Evolutionary conservation across 2,113 vertebrate species (phyloP).

Genomic region (Sinocyclocheilus anshuiensis): DNA sequence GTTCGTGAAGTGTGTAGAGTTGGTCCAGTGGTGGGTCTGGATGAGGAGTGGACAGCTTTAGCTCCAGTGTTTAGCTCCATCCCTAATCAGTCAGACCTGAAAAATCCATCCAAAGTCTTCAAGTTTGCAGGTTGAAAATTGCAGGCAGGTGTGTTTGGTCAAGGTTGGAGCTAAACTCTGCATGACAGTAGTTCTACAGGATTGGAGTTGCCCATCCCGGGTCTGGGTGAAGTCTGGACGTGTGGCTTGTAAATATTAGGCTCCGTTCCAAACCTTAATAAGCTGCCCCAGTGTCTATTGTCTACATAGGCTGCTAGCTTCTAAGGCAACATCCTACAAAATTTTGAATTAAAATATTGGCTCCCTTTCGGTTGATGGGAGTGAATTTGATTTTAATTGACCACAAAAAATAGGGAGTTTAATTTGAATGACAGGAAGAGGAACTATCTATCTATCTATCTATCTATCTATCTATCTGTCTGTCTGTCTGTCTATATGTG

Average conservation of each 20-base stretch:
- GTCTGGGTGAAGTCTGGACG: not conserved
- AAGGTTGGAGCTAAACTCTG: not conserved
- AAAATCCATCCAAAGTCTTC: not conserved
- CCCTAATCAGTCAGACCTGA: too few species aligned
- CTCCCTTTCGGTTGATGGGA: not conserved
- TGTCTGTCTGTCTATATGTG: too few species aligned
- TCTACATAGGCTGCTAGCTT: not conserved
- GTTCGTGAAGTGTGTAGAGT: not conserved
- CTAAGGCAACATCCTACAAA: not conserved
- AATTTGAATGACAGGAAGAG: too few species aligned
- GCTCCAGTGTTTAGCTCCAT: not conserved
- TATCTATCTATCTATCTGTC: too few species aligned
- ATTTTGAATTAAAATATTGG: not conserved
- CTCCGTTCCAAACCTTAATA: not conserved
- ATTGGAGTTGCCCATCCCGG: not conserved
- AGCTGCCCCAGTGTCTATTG: not conserved
- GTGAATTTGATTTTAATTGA: too few species aligned
- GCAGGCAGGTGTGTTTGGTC: not conserved
- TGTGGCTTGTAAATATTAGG: not conserved
- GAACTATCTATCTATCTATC: too few species aligned
- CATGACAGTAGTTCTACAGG: not conserved
- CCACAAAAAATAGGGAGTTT: too few species aligned
- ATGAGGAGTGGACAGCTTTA: too few species aligned
- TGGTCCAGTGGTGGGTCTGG: not conserved
- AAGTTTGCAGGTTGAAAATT: not conserved